Conservation (phyloP, 2,888 invertebrate genomes). For the Polyommatus iphigenia region DNA sequence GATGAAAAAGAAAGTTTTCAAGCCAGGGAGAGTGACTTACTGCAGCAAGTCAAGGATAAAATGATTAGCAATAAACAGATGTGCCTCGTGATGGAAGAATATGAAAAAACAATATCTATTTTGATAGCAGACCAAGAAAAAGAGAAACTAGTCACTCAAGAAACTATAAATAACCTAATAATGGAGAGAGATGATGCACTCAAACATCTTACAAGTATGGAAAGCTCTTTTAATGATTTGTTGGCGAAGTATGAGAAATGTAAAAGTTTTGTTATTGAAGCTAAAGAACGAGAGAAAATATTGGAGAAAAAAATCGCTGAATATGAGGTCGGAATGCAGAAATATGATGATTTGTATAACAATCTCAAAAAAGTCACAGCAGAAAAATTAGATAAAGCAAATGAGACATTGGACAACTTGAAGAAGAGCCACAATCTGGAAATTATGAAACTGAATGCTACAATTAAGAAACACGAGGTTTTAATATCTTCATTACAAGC, state of each 20-base stretch:
- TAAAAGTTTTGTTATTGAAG: slow-evolving; percentile 76
- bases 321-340: slow-evolving; percentile 84
- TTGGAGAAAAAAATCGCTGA: slow-evolving; percentile 84
- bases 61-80: slow-evolving; percentile 69
- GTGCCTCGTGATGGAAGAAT: slow-evolving; percentile 87
- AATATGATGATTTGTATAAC: slow-evolving; percentile 89
- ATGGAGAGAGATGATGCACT: slow-evolving; percentile 80
- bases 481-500: slow-evolving; percentile 90
- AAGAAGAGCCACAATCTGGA: slow-evolving; percentile 88
- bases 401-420: slow-evolving; percentile 88
- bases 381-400: slow-evolving; percentile 86
- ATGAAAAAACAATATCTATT: slow-evolving; percentile 88
- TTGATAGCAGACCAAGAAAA: slow-evolving; percentile 86
- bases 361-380: slow-evolving; percentile 92
- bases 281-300: slow-evolving; percentile 82
- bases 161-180: slow-evolving; percentile 69
- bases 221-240: slow-evolving; percentile 82
- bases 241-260: slow-evolving; percentile 83
- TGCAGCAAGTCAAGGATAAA: slow-evolving; percentile 65
- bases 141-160: slow-evolving; percentile 77
- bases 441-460: slow-evolving; percentile 89
- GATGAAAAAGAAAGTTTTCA: slow-evolving; percentile 58
- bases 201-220: slow-evolving; percentile 80
- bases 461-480: slow-evolving; percentile 92
- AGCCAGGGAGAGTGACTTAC: slow-evolving; percentile 58